These are phyloP conservation scores for Noctilio leporinus DNA, from an alignment of 2,113 vertebrate genomes.

Conservation along the genomic window DNA sequence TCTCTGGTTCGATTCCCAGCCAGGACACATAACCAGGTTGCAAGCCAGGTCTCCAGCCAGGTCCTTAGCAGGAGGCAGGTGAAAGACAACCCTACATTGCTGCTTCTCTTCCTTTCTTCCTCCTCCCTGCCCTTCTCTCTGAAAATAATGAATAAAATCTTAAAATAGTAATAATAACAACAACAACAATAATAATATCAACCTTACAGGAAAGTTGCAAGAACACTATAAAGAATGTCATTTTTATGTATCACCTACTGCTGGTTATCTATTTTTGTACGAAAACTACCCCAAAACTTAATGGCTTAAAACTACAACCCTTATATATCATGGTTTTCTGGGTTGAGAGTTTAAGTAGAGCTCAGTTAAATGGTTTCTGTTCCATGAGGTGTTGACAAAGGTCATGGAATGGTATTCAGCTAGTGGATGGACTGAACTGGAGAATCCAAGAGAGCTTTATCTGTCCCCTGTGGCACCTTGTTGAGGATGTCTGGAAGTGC, in stretches of 20 bases:
- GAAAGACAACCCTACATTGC: no score
- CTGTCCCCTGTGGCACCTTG: neutral
- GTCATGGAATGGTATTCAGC: neutral
- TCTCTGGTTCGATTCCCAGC: no score
- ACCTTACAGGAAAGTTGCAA: neutral
- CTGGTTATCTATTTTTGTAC: neutral
- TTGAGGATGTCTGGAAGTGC: neutral
- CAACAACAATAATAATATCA: neutral
- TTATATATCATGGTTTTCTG: neutral
- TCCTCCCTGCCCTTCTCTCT: neutral
- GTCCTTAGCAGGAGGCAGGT: no score
- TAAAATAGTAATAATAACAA: neutral
- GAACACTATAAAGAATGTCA: neutral
- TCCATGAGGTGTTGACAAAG: neutral
- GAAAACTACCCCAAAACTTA: neutral
- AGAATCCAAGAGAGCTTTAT: neutral
- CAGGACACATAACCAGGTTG: no score
- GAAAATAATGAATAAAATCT: neutral
- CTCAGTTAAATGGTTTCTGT: neutral
- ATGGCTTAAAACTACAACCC: neutral
- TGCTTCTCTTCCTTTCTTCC: neutral
- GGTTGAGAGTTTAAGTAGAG: neutral
- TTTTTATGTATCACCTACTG: neutral
- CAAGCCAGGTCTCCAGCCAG: no score
- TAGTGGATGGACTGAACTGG: neutral